Conservation (phyloP, 2,113 vertebrate species). For the Phylloscopus whistleri region DNA sequence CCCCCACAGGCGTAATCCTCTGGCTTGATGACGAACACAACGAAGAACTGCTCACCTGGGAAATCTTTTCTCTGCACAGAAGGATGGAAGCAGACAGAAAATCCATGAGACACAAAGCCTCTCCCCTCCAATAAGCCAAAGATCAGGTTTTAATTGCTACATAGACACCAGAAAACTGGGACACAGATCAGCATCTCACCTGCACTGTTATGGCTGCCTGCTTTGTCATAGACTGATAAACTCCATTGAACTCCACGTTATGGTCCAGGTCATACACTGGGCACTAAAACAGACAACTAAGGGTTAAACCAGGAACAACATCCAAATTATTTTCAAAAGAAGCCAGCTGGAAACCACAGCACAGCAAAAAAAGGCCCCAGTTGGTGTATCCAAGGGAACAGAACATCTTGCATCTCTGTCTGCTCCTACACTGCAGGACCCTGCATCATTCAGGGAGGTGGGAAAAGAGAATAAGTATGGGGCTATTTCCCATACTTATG, state of each 20-base stretch:
- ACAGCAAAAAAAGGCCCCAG: background rate
- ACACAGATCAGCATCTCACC: constrained; percentile 60
- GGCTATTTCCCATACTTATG: background rate
- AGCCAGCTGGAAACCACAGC: background rate
- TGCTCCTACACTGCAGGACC: background rate
- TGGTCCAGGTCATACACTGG: constrained; percentile 82
- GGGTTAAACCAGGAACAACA: background rate
- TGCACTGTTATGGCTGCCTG: constrained; percentile 80
- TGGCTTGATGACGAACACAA: constrained; percentile 82
- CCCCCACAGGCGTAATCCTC: constrained; percentile 82
- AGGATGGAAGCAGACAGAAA: background rate
- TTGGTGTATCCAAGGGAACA: background rate
- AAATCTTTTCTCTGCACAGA: constrained; percentile 78
- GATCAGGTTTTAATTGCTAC: background rate
- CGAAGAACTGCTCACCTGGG: constrained; percentile 74
- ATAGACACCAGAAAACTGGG: background rate
- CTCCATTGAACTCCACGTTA: constrained; percentile 80
- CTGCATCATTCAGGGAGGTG: background rate
- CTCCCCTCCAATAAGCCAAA: background rate
- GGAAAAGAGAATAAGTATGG: background rate
- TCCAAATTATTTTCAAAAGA: background rate
- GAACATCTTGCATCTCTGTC: background rate
- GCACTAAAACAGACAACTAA: constrained; percentile 65
- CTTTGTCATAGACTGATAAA: constrained; percentile 84
- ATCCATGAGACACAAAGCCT: background rate